These are phyloP conservation scores for Phenganax stokvisi DNA, from an alignment of 92 coral and sea anemone genomes.

Conservation along the genomic window DNA sequence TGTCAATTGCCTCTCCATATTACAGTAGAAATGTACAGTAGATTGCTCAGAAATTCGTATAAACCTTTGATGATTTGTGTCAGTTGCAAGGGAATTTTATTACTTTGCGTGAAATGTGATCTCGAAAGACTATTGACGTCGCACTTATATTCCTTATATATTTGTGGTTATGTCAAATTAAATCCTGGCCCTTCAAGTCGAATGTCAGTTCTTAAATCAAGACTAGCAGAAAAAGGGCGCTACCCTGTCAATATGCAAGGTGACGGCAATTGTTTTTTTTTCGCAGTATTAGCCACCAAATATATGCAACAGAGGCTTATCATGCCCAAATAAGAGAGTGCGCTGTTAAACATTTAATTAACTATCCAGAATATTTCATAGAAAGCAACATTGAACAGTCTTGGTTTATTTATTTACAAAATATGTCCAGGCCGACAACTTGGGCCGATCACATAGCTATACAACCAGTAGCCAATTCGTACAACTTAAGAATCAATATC, in stretches of 20 bases:
- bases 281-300: conserved; percentile 45
- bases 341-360: conserved; percentile 19
- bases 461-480: neutral
- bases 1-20: conserved; percentile 18
- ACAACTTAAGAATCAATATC: neutral
- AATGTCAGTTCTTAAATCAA: conserved; percentile 1
- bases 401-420: neutral
- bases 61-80: conserved; percentile 15
- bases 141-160: neutral
- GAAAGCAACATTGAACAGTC: conserved; percentile 29
- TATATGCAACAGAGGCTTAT: conserved; percentile 29
- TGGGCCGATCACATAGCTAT: neutral
- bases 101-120: conserved; percentile 5
- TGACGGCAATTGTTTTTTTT: conserved; percentile 51
- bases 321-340: conserved; percentile 38
- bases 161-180: neutral
- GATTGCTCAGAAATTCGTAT: conserved; percentile 21
- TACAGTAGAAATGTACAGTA: conserved; percentile 23
- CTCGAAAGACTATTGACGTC: neutral
- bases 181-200: neutral
- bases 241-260: conserved; percentile 33
- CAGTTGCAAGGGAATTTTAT: neutral
- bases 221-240: conserved; percentile 38
- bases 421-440: neutral
- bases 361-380: conserved; percentile 24